Evolutionary conservation across 1,140 invertebrate species (phyloP), one percentile per base, ranked within the genome.

Genomic region (Pogonus chalceus): DNA sequence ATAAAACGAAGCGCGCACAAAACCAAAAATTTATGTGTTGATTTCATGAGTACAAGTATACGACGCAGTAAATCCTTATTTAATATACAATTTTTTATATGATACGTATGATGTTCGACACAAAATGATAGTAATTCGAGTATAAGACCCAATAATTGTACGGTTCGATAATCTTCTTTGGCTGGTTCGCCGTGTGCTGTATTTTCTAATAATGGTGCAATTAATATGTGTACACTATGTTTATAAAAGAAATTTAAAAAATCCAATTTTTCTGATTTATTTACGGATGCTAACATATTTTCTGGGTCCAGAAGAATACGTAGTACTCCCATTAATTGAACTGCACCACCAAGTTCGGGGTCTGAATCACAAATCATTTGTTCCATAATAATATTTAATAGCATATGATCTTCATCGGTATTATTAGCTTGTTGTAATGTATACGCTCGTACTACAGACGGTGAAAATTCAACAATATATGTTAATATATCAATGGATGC

Each of bases 191-290:
- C 90, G 47, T 88, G 88, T 10, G 82, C 82, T 23, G 94, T 98
- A 64, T 96, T 96, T 16, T 85, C 82, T 65, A 96, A 75, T 55
- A 98, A 72, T 18, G 94, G 94, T 26, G 87, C 92, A 72, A 93
- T 93, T 54, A 98, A 75, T 46, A 92, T 88, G 70, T 94, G 88
- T 77, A 99, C 94, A 75, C 92, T 96, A 72, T 96, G 89, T 70
- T 96, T 96, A 74, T 99, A 99, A 72, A 99, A 99, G 70, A 97
- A 98, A 71, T 90, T 93, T 12, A 99, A 79, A 72, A 99, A 99
- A 71, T 99, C 96, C 23, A 90, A 87, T 69, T 98, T 98, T 75
- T 99, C 96, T 43, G 90, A 90, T 76, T 96, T 96, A 72, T 92
- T 95, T 49, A 88, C 82, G 50, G 88, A 85, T 43, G 90, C 85